phyloP scores from a whole-genome alignment of 2,797 vertebrate species.

The Pangasius larnaudii region DNA sequence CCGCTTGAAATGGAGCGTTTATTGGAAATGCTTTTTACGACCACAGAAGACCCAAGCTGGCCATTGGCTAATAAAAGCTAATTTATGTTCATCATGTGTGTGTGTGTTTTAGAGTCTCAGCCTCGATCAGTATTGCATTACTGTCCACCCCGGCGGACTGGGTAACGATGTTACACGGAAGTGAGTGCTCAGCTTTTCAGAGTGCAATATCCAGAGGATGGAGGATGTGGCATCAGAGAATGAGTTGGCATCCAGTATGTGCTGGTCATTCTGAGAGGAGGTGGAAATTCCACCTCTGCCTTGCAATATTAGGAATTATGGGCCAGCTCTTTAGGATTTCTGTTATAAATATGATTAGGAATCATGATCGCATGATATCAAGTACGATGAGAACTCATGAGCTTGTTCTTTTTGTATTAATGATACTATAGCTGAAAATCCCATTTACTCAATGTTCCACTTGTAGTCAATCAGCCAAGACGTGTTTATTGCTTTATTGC shows the following conservation, averaged over 20 bases:
- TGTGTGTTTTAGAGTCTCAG: slow-evolving; percentile 57
- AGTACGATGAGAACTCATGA: not conserved
- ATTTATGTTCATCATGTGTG: slow-evolving; percentile 56
- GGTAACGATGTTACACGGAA: slow-evolving; percentile 56
- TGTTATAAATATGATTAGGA: too few species aligned
- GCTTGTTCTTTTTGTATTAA: not conserved
- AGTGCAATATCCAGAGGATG: slow-evolving; percentile 53
- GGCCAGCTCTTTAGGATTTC: not conserved
- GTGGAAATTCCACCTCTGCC: not conserved
- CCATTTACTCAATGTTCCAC: not conserved
- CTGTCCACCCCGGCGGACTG: slow-evolving; percentile 49
- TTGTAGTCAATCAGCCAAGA: not conserved
- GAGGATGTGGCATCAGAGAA: slow-evolving; percentile 51
- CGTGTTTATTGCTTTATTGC: not conserved
- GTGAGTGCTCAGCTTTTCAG: slow-evolving; percentile 61
- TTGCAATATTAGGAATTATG: not conserved
- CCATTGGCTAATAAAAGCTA: slow-evolving; percentile 61
- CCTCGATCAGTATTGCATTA: slow-evolving; percentile 61
- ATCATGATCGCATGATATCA: not conserved
- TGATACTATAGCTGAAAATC: not conserved
- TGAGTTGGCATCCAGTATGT: slow-evolving; percentile 42
- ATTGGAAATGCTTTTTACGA: slow-evolving; percentile 62
- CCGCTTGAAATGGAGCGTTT: slow-evolving; percentile 45
- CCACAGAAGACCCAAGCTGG: slow-evolving; percentile 53
- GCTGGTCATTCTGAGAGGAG: slow-evolving; percentile 21